These are phyloP conservation scores for Acromyrmex heyeri DNA, from an alignment of 1,140 invertebrate species.

Conservation along the genomic window DNA sequence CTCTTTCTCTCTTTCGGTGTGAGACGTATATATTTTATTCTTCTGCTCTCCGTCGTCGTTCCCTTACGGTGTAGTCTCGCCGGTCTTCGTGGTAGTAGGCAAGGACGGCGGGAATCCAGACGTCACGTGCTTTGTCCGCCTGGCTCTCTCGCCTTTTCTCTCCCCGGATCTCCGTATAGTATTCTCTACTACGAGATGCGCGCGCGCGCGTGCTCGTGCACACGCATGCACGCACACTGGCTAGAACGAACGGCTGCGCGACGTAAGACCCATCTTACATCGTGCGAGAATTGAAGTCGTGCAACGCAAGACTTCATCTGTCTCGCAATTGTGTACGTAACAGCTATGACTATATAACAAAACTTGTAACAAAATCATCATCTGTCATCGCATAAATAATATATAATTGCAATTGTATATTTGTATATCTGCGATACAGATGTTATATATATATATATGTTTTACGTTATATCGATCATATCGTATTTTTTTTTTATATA, in stretches of 20 bases:
- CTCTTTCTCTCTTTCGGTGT: constrained; percentile 12
- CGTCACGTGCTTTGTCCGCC: constrained; percentile 77
- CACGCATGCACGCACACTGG: neutral
- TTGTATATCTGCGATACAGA: too few relatives aligned
- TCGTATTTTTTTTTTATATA: neutral
- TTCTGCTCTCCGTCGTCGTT: constrained; percentile 29
- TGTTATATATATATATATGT: neutral
- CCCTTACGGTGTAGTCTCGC: constrained; percentile 25
- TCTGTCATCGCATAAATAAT: neutral
- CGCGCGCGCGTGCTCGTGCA: neutral
- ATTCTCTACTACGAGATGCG: constrained; percentile 47
- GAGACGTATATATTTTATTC: constrained; percentile 41
- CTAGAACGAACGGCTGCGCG: constrained; percentile 44
- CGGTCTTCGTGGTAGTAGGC: constrained; percentile 40
- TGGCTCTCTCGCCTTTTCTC: constrained; percentile 46
- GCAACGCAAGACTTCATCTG: constrained; percentile 2
- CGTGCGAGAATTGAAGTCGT: constrained; percentile 26
- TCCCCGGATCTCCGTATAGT: constrained; percentile 47
- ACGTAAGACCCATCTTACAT: constrained; percentile 22
- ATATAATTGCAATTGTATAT: too few relatives aligned
- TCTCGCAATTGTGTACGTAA: constrained; percentile 1
- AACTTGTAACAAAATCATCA: constrained; percentile 25
- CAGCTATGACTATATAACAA: neutral
- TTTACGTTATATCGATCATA: neutral
- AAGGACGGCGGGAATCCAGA: constrained; percentile 76